Conservation (phyloP, 2,797 vertebrate species). For the Typhlichthys eigenmanni region DNA sequence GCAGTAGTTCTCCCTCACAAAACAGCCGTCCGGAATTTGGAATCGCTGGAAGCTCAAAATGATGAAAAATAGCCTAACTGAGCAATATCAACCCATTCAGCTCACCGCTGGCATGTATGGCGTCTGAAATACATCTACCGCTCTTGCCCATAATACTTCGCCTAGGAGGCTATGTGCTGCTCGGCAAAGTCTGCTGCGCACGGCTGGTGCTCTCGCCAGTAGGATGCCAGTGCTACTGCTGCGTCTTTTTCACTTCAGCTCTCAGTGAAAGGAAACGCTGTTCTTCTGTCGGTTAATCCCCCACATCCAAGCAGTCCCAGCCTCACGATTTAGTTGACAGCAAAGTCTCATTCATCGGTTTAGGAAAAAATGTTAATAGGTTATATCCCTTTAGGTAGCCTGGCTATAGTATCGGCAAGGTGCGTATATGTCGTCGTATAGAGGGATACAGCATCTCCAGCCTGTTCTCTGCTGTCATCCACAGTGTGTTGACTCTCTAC, state of each 20-base stretch:
- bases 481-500: conserved; percentile 53
- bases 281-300: conserved; percentile 42
- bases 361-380: conserved; percentile 24
- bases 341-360: conserved; percentile 62
- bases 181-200: conserved; percentile 52
- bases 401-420: conserved; percentile 38
- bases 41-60: conserved; percentile 43
- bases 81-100: conserved; percentile 49
- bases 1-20: conserved; percentile 52
- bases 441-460: conserved; percentile 66
- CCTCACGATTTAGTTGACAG: conserved; percentile 37
- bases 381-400: conserved; percentile 32
- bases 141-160: conserved; percentile 66
- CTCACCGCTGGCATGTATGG: conserved; percentile 53
- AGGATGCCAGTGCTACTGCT: conserved; percentile 62
- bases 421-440: conserved; percentile 60
- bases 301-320: conserved; percentile 37
- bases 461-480: conserved; percentile 69
- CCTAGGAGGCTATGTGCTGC: conserved; percentile 49
- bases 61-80: conserved; percentile 32
- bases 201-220: conserved; percentile 60
- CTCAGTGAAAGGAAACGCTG: conserved; percentile 44
- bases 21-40: conserved; percentile 65
- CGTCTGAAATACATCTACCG: conserved; percentile 64
- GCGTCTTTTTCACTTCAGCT: conserved; percentile 60